phyloP scores from a whole-genome alignment of 2,113 vertebrate species.

The Chionodraco myersi region DNA sequence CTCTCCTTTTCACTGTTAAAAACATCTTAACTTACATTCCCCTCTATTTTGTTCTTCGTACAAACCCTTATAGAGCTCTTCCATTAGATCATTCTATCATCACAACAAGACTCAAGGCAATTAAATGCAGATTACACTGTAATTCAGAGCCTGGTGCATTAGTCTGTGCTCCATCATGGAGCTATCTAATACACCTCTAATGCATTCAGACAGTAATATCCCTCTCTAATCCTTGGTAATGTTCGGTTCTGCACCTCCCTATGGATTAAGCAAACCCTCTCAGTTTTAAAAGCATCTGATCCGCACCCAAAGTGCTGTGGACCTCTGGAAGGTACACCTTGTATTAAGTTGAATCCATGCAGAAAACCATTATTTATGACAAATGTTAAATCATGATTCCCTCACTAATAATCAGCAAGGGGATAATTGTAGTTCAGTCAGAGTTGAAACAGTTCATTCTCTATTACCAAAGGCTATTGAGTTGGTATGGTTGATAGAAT shows the following conservation, averaged over 20 bases:
- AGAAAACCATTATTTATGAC: slow-evolving; percentile 32
- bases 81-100: slow-evolving; percentile 80
- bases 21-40: slow-evolving; percentile 33
- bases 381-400: slow-evolving; percentile 18
- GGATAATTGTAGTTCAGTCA: not conserved
- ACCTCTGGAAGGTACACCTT: slow-evolving; percentile 64
- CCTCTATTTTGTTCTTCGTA: slow-evolving; percentile 44
- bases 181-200: slow-evolving; percentile 82
- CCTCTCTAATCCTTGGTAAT: slow-evolving; percentile 78
- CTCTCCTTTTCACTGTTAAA: slow-evolving; percentile 35
- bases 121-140: slow-evolving; percentile 80
- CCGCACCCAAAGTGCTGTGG: slow-evolving; percentile 45
- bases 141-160: slow-evolving; percentile 77
- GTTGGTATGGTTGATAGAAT: not conserved
- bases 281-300: slow-evolving; percentile 79
- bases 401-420: slow-evolving; percentile 2
- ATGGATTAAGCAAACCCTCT: slow-evolving; percentile 76
- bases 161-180: slow-evolving; percentile 72
- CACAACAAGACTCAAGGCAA: slow-evolving; percentile 79
- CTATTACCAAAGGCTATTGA: not conserved
- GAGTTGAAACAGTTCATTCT: slow-evolving; percentile 8
- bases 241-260: slow-evolving; percentile 64
- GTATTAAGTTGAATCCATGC: slow-evolving; percentile 29
- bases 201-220: slow-evolving; percentile 78
- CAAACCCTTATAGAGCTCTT: slow-evolving; percentile 60